Percentiles rank a stretch among this genome's conserved stretches.
phyloP scores from a whole-genome alignment of 1,140 invertebrate species.

The Platyscapa corneri region DNA sequence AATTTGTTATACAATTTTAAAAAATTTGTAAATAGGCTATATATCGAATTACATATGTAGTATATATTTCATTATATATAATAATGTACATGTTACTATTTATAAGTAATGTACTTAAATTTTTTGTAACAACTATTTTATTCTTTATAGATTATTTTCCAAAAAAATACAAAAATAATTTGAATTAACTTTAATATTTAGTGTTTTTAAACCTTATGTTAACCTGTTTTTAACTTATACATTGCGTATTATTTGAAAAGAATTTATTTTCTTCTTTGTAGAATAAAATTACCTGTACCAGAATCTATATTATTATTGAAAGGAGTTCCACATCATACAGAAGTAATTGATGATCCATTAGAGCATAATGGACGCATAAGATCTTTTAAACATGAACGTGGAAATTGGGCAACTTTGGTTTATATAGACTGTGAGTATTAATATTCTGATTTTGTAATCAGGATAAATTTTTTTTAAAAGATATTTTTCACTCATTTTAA shows the following conservation, averaged over 20 bases:
- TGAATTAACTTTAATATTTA: too few relatives aligned
- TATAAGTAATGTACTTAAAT: too few relatives aligned
- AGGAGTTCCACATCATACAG: conserved; percentile 61
- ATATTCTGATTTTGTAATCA: not conserved
- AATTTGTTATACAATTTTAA: not conserved
- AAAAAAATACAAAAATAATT: not conserved
- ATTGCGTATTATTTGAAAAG: too few relatives aligned
- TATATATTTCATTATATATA: too few relatives aligned
- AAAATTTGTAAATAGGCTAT: not conserved
- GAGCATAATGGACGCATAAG: conserved; percentile 80
- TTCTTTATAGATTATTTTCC: not conserved
- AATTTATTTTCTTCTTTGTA: not conserved
- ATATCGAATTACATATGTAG: too few relatives aligned
- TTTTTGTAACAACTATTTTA: not conserved
- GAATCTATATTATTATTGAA: conserved; percentile 62
- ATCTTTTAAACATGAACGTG: conserved; percentile 84
- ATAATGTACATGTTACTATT: too few relatives aligned
- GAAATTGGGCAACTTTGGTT: conserved; percentile 86
- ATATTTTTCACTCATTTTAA: not conserved
- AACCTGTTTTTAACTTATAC: too few relatives aligned
- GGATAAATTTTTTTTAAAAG: not conserved
- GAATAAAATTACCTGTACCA: conserved; percentile 65
- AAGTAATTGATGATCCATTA: conserved; percentile 76
- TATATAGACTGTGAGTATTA: conserved; percentile 80
- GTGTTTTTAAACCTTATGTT: too few relatives aligned